Conservation (phyloP, 2,888 invertebrate genomes). For the Pseudococcus viburni region DNA sequence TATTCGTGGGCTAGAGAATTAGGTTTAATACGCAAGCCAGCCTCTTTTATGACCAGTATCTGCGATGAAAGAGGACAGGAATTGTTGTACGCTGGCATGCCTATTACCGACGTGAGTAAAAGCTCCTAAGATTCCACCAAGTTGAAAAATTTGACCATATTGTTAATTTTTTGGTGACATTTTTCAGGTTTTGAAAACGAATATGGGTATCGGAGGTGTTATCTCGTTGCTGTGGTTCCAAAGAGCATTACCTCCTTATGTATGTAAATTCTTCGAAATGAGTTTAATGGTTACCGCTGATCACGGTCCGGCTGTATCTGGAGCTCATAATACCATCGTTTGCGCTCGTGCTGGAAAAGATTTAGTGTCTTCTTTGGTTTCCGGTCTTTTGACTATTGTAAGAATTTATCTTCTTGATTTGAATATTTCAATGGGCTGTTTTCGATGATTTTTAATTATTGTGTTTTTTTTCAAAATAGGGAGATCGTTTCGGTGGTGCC, state of each 20-base stretch:
- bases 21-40: constrained; percentile 97
- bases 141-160: neutral
- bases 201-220: constrained; percentile 97
- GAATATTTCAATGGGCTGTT: neutral
- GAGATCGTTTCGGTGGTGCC: constrained; percentile 98
- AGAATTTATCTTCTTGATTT: constrained; percentile 71
- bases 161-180: neutral
- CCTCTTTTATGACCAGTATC: constrained; percentile 99
- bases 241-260: constrained; percentile 92
- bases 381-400: constrained; percentile 96
- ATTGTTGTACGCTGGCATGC: constrained; percentile 94
- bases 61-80: constrained; percentile 99
- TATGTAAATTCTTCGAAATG: constrained; percentile 98
- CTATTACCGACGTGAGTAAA: constrained; percentile 75
- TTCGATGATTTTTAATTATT: neutral
- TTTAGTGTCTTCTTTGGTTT: constrained; percentile 94
- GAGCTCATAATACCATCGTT: constrained; percentile 98
- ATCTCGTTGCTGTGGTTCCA: constrained; percentile 99
- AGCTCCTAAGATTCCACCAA: neutral
- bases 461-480: constrained; percentile 74
- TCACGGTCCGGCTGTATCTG: constrained; percentile 98
- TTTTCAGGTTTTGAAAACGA: constrained; percentile 84
- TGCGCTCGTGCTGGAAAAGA: constrained; percentile 98
- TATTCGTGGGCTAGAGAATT: constrained; percentile 98
- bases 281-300: constrained; percentile 98